Evolutionary conservation across 2,888 invertebrate species (phyloP).

Genomic region (Unio delphinus): DNA sequence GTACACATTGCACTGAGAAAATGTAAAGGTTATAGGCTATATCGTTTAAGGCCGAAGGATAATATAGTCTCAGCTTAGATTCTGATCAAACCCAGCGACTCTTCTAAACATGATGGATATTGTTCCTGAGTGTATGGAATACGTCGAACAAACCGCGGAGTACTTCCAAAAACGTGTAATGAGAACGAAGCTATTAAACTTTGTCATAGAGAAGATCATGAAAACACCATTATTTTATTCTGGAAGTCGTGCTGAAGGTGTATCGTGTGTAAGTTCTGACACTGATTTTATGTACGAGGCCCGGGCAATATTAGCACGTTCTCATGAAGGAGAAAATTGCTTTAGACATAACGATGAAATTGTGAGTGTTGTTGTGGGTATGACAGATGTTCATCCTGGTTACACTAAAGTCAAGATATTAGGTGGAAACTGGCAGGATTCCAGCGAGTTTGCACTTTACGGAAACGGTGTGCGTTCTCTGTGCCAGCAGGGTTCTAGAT

Average conservation of each 20-base stretch:
- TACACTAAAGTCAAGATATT: constrained; percentile 2
- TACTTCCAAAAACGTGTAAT: not conserved
- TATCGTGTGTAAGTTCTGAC: not conserved
- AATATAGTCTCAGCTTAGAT: no score
- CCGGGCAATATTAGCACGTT: not conserved
- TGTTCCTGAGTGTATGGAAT: no score
- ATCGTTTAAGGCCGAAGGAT: no score
- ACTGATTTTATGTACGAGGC: constrained; percentile 8
- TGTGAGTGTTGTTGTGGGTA: not conserved
- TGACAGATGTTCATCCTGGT: not conserved
- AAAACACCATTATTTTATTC: not conserved
- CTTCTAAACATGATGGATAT: no score
- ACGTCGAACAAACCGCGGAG: not conserved
- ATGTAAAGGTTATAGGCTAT: no score
- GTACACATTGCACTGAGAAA: no score
- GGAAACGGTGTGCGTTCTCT: constrained; percentile 1
- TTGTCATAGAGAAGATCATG: not conserved
- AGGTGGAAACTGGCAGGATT: not conserved
- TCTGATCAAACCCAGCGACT: no score
- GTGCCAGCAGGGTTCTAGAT: not conserved
- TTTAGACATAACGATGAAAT: no score
- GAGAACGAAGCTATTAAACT: not conserved
- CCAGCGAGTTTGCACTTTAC: not conserved
- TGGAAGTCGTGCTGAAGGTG: constrained; percentile 5
- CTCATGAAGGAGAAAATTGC: not conserved